Percentiles rank a stretch among this genome's conserved stretches.
Conservation (phyloP, 2,797 vertebrate species). For the Periophthalmus magnuspinnatus region DNA sequence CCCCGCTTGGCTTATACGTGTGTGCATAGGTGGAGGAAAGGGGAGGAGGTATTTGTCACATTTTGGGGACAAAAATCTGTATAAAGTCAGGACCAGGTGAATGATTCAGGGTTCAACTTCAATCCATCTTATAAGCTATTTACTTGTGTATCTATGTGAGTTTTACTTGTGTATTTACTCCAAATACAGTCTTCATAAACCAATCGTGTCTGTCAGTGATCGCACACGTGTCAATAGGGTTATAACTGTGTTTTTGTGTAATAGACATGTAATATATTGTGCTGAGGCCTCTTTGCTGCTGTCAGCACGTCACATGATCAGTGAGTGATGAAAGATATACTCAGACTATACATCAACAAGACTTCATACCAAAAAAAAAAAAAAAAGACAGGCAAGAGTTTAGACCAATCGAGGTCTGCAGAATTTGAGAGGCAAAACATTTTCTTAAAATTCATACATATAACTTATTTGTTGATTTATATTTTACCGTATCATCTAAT, state of each 20-base stretch:
- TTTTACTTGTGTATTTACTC: too few relatives aligned
- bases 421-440: neutral
- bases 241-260: conserved; percentile 46
- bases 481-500: neutral
- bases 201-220: neutral
- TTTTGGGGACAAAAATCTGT: too few relatives aligned
- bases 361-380: conserved; percentile 11
- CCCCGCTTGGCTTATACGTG: neutral
- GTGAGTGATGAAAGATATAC: conserved; percentile 63
- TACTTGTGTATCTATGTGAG: neutral
- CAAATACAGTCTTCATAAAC: neutral
- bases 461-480: neutral
- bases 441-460: too few relatives aligned
- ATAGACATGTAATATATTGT: conserved; percentile 62
- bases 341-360: conserved; percentile 68
- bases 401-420: neutral
- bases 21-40: conserved; percentile 4
- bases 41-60: too few relatives aligned
- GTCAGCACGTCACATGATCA: conserved; percentile 66
- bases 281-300: conserved; percentile 59
- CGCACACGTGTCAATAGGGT: conserved; percentile 30
- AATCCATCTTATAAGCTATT: conserved; percentile 1
- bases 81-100: too few relatives aligned
- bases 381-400: neutral
- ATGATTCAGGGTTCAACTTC: too few relatives aligned